Conservation (phyloP, 2,113 vertebrate species). For the Pluvialis apricaria region DNA sequence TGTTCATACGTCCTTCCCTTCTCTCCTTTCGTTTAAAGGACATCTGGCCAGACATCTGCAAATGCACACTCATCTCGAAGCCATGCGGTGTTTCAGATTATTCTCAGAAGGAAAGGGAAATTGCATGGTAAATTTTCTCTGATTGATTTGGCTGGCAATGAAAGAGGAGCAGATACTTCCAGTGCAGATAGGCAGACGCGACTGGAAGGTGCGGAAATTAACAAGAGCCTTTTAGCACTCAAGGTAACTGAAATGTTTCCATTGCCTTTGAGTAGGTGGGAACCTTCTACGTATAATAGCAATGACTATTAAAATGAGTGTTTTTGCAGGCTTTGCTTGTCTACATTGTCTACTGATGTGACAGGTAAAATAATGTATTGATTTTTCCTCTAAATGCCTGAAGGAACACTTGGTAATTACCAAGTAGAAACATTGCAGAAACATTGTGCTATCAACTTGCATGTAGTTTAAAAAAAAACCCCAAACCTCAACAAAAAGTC, state of each 20-base stretch:
- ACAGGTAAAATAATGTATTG: not conserved
- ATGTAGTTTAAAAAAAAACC: not conserved
- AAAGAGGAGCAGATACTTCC: slow-evolving; percentile 95
- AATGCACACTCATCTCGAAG: slow-evolving; percentile 97
- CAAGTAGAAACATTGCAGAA: not conserved
- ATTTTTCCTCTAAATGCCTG: not conserved
- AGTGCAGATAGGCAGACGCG: slow-evolving; percentile 95
- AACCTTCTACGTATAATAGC: not conserved
- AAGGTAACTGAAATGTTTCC: slow-evolving; percentile 80
- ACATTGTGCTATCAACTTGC: not conserved
- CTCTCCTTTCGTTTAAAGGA: slow-evolving; percentile 71
- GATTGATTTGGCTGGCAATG: slow-evolving; percentile 97
- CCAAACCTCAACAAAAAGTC: not conserved
- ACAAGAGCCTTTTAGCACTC: slow-evolving; percentile 97
- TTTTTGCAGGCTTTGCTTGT: not conserved
- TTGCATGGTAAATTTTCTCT: slow-evolving; percentile 98
- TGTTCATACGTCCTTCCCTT: not conserved
- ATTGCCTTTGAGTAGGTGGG: slow-evolving; percentile 8
- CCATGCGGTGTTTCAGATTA: slow-evolving; percentile 98
- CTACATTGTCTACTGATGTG: not conserved
- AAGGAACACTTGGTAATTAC: not conserved
- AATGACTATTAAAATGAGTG: not conserved
- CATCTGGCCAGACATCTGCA: slow-evolving; percentile 95
- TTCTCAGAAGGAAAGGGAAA: slow-evolving; percentile 90
- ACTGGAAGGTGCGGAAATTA: slow-evolving; percentile 97